Conservation (phyloP, 2,888 invertebrate species). For the Polydrusus tereticollis region DNA sequence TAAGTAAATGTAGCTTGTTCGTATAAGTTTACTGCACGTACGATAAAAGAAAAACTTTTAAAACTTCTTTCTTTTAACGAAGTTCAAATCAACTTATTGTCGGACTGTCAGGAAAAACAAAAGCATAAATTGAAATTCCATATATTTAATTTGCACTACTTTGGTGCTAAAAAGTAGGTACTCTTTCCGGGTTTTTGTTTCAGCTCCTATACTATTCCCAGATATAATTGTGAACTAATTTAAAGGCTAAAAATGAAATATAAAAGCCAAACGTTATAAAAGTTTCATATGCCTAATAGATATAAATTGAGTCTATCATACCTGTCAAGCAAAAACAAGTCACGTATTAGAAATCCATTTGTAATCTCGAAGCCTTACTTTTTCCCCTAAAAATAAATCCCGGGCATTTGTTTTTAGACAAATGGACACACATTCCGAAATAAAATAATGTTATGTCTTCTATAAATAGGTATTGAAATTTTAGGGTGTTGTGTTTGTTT, state of each 20-base stretch:
- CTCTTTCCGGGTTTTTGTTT: no score
- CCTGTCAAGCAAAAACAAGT: slow-evolving; percentile 15
- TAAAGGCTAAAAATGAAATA: background rate
- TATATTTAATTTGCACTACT: no score
- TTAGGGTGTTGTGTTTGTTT: background rate
- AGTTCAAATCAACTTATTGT: background rate
- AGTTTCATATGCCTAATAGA: background rate
- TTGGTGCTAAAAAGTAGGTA: no score
- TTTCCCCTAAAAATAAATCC: background rate
- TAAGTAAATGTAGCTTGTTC: slow-evolving; percentile 3
- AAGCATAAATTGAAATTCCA: background rate
- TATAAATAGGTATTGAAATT: background rate
- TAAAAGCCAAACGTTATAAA: background rate
- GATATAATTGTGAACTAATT: no score
- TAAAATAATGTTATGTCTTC: background rate
- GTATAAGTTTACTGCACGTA: background rate
- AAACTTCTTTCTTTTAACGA: slow-evolving; percentile 1
- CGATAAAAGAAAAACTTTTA: background rate
- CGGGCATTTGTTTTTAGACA: background rate
- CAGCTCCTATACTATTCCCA: no score
- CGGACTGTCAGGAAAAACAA: background rate
- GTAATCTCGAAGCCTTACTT: slow-evolving; percentile 10
- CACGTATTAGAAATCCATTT: slow-evolving; percentile 35
- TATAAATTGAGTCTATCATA: slow-evolving; percentile 8
- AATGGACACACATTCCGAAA: background rate